A percentile compares a stretch with the other conserved stretches of the same genome.
phyloP scores from a whole-genome alignment of 2,888 invertebrate species.

The Drosophila recens region DNA sequence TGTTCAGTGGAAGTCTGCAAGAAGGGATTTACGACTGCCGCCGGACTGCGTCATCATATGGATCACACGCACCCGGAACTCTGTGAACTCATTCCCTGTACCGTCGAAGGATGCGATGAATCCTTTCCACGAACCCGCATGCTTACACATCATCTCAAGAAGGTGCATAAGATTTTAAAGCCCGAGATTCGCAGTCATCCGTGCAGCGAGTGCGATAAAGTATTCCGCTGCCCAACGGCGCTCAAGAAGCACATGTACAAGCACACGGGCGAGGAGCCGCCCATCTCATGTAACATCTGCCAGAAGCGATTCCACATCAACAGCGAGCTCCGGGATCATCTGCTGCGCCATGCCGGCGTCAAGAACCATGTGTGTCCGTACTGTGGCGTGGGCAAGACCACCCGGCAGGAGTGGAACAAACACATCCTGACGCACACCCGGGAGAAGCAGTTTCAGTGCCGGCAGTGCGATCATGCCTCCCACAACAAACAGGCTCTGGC shows the following conservation, averaged over 20 bases:
- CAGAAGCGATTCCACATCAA: constrained; percentile 82
- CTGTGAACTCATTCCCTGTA: constrained; percentile 73
- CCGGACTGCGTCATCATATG: constrained; percentile 77
- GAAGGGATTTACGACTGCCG: constrained; percentile 80
- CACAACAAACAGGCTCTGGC: constrained; percentile 81
- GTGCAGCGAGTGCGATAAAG: constrained; percentile 82
- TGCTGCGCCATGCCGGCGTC: constrained; percentile 83
- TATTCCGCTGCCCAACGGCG: constrained; percentile 83
- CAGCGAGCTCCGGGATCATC: constrained; percentile 82
- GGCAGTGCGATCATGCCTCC: constrained; percentile 77
- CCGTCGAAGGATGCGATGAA: constrained; percentile 79
- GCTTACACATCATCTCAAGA: constrained; percentile 79
- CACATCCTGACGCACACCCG: constrained; percentile 83
- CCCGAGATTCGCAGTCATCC: constrained; percentile 72
- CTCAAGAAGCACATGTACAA: constrained; percentile 83
- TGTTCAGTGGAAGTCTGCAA: constrained; percentile 78
- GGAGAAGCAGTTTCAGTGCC: constrained; percentile 82
- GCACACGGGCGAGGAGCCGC: constrained; percentile 82
- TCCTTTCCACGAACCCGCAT: constrained; percentile 79
- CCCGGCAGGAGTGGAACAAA: constrained; percentile 82
- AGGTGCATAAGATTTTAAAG: constrained; percentile 71
- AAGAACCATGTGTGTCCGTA: constrained; percentile 84
- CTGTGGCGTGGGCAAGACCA: constrained; percentile 83
- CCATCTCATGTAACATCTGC: constrained; percentile 82
- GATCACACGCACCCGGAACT: constrained; percentile 81